Evolutionary conservation across 2,888 invertebrate species (phyloP).

Genomic region (Sturmia bella): DNA sequence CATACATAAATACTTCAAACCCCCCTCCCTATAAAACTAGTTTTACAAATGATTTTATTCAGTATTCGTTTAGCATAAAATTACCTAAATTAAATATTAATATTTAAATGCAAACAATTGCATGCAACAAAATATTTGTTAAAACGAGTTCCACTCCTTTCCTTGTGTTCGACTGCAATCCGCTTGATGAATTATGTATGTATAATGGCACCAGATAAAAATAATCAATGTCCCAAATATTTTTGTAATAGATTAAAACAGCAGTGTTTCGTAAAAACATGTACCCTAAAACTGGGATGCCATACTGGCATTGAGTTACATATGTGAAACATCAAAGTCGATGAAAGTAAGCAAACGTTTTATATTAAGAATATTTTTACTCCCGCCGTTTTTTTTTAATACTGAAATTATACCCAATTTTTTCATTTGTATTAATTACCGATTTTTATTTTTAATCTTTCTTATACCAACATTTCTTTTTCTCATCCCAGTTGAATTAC

Average conservation of each 20-base stretch:
- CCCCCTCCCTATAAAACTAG: slow-evolving; percentile 12
- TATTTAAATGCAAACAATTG: slow-evolving; percentile 15
- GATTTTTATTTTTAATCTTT: too few species aligned
- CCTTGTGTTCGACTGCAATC: slow-evolving; percentile 13
- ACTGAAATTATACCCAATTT: too few species aligned
- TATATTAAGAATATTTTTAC: too few species aligned
- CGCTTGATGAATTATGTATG: slow-evolving; percentile 31
- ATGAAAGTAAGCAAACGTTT: too few species aligned
- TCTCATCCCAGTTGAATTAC: too few species aligned
- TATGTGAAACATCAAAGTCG: too few species aligned
- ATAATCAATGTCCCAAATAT: slow-evolving; percentile 17
- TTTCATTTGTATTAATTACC: too few species aligned
- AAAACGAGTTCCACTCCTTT: slow-evolving; percentile 6
- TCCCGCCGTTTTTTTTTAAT: too few species aligned
- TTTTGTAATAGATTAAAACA: slow-evolving; percentile 51
- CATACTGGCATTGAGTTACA: neutral
- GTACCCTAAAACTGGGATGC: neutral
- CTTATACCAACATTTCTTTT: too few species aligned
- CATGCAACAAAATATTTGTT: slow-evolving; percentile 9
- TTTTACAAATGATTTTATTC: neutral
- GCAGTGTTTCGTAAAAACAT: slow-evolving; percentile 31
- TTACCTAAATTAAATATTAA: slow-evolving; percentile 42
- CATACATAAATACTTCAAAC: neutral
- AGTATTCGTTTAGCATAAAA: slow-evolving; percentile 5
- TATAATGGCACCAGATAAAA: neutral